These are phyloP conservation scores for Gadopsis bispinosus DNA, from an alignment of 2,797 vertebrate species.

Conservation along the genomic window DNA sequence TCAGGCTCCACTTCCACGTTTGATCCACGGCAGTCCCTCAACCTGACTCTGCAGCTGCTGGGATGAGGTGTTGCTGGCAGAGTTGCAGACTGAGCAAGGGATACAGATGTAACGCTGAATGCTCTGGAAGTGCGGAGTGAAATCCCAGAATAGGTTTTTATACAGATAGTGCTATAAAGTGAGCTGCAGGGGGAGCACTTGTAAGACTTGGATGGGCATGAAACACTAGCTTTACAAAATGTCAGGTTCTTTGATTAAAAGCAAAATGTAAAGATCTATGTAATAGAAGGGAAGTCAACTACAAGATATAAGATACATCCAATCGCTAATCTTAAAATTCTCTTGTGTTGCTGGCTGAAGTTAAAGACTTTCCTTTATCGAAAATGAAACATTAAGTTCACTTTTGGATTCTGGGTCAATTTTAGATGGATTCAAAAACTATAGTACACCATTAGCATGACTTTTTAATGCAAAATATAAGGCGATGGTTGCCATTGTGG, in stretches of 20 bases:
- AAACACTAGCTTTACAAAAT: neutral
- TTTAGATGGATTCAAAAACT: neutral
- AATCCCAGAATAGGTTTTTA: neutral
- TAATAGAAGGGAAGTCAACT: neutral
- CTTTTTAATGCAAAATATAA: neutral
- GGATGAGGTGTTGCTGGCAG: slow-evolving; percentile 35
- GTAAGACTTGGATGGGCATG: neutral
- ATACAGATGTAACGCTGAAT: slow-evolving; percentile 9
- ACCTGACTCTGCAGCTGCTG: slow-evolving; percentile 40
- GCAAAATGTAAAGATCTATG: neutral
- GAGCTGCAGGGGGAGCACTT: slow-evolving; percentile 11
- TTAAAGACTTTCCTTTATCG: neutral
- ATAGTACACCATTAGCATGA: neutral
- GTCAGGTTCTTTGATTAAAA: neutral
- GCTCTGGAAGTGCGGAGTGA: neutral
- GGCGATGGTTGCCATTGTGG: neutral
- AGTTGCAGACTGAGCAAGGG: slow-evolving; percentile 28
- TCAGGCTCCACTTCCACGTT: slow-evolving; percentile 69
- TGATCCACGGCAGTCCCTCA: slow-evolving; percentile 63
- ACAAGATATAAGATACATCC: neutral
- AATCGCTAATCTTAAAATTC: neutral
- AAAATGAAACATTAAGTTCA: neutral
- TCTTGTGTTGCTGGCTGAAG: neutral
- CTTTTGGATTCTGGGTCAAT: neutral
- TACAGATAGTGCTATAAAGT: neutral